Conservation (phyloP, 2,888 invertebrate genomes). For the Bruchidius siliquastri region DNA sequence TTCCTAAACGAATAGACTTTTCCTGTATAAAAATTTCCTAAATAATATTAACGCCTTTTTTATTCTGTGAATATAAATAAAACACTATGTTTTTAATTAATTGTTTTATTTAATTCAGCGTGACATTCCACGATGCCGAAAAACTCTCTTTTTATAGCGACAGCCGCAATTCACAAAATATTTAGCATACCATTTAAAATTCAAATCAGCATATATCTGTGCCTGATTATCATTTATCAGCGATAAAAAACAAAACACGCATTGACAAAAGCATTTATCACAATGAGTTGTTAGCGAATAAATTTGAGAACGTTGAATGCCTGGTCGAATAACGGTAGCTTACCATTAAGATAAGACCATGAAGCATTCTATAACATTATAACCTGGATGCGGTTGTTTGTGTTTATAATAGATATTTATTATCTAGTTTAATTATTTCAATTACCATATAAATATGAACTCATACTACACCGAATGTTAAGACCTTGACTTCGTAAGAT, state of each 20-base stretch:
- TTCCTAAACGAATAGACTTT: slow-evolving; percentile 5
- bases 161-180: neutral
- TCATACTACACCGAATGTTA: too few relatives aligned
- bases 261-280: neutral
- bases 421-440: too few relatives aligned
- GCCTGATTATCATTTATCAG: neutral
- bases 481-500: too few relatives aligned
- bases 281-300: neutral
- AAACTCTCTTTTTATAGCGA: neutral
- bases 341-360: neutral
- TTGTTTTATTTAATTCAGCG: slow-evolving; percentile 15
- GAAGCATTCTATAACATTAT: too few relatives aligned
- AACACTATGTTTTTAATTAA: slow-evolving; percentile 8
- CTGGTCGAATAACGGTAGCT: neutral
- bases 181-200: neutral
- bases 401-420: too few relatives aligned
- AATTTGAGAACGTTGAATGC: neutral
- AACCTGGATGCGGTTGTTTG: too few relatives aligned
- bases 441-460: too few relatives aligned
- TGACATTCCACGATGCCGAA: neutral
- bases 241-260: neutral
- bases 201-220: neutral
- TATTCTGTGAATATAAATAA: slow-evolving; percentile 25
- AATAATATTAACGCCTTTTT: slow-evolving; percentile 24
- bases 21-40: slow-evolving; percentile 13